phyloP scores from a whole-genome alignment of 1,140 invertebrate species.

The Panulirus ornatus region DNA sequence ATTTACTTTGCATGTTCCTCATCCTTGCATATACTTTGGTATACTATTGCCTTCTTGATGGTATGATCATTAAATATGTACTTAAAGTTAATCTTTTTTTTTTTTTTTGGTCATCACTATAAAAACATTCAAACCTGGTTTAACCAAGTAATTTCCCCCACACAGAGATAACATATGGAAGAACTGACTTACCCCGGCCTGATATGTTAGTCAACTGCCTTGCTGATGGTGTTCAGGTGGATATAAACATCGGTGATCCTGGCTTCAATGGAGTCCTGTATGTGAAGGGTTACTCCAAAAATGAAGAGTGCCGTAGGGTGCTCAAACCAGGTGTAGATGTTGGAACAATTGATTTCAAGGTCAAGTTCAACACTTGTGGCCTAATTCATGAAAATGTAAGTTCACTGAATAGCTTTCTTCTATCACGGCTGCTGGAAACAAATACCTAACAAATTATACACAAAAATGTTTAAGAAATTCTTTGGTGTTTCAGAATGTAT shows the following conservation, averaged over 20 bases:
- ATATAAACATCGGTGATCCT: slow-evolving; percentile 86
- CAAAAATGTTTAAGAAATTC: background rate
- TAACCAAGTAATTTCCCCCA: too few relatives aligned
- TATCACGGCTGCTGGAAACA: too few relatives aligned
- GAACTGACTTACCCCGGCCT: slow-evolving; percentile 90
- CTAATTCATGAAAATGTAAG: slow-evolving; percentile 93
- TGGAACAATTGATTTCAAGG: slow-evolving; percentile 89
- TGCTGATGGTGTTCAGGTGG: slow-evolving; percentile 93
- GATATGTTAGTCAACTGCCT: slow-evolving; percentile 92
- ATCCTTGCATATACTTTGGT: background rate
- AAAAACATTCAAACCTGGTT: too few relatives aligned
- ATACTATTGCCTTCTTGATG: too few relatives aligned
- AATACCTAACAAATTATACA: slow-evolving; percentile 40
- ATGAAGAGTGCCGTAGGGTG: slow-evolving; percentile 90
- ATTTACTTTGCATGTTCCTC: background rate
- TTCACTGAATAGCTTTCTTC: too few relatives aligned
- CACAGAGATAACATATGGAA: slow-evolving; percentile 77
- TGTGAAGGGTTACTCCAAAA: slow-evolving; percentile 95
- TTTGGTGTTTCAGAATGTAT: background rate
- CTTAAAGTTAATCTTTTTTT: too few relatives aligned
- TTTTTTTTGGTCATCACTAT: too few relatives aligned
- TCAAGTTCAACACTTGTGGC: slow-evolving; percentile 93
- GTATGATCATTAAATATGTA: too few relatives aligned
- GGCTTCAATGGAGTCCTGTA: slow-evolving; percentile 95
- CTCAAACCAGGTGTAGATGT: slow-evolving; percentile 85